Conservation (phyloP, 2,888 invertebrate genomes). For the Leptinotarsa haldemani region DNA sequence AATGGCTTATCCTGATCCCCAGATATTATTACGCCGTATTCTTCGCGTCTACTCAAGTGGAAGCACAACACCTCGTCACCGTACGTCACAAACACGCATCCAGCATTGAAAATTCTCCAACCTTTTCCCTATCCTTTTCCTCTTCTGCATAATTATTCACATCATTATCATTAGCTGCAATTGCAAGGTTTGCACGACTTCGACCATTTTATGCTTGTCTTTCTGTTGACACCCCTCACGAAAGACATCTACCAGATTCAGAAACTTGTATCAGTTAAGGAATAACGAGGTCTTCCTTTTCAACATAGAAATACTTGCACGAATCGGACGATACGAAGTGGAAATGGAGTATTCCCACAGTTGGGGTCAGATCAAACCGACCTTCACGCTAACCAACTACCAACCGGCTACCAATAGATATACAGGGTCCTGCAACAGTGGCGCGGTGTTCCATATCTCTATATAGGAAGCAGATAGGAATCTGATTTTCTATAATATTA, state of each 20-base stretch:
- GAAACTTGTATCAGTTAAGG: too few relatives aligned
- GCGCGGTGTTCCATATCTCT: too few relatives aligned
- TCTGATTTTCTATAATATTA: too few relatives aligned
- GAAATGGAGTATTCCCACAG: background rate
- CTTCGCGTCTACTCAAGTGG: conserved; percentile 65
- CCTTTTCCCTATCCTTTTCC: conserved; percentile 31
- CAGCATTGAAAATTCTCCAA: conserved; percentile 38
- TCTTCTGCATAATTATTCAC: conserved; percentile 40
- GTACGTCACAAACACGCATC: conserved; percentile 60
- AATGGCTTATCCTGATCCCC: conserved; percentile 64
- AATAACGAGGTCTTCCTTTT: too few relatives aligned
- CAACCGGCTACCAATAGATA: too few relatives aligned
- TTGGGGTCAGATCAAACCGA: too few relatives aligned
- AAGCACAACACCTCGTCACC: conserved; percentile 65
- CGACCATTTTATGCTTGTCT: background rate
- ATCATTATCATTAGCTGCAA: conserved; percentile 23
- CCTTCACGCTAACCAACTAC: too few relatives aligned
- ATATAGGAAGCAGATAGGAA: too few relatives aligned
- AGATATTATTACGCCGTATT: conserved; percentile 65
- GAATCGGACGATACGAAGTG: too few relatives aligned
- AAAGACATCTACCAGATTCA: too few relatives aligned
- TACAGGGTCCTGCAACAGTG: too few relatives aligned
- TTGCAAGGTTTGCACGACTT: background rate
- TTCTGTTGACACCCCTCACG: background rate
- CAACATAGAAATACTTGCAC: too few relatives aligned